Conservation (phyloP, 2,888 invertebrate species). For the Xanthia togata region DNA sequence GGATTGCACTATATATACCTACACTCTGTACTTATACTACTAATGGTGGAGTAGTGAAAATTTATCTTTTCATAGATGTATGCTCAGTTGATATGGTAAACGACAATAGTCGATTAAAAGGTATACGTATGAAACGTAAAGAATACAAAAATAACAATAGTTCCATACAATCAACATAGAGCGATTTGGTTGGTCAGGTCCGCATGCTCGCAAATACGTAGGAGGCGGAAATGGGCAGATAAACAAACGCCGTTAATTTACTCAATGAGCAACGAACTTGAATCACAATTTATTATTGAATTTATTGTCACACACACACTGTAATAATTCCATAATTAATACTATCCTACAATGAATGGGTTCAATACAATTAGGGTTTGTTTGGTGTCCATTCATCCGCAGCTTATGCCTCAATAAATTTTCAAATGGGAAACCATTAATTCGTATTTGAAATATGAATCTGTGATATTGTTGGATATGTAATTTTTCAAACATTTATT, state of each 20-base stretch:
- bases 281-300: constrained; percentile 23
- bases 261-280: constrained; percentile 24
- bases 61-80: neutral
- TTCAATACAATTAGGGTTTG: constrained; percentile 27
- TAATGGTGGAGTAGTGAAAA: too few species aligned
- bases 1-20: too few species aligned
- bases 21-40: too few species aligned
- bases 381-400: constrained; percentile 21
- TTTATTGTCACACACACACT: neutral
- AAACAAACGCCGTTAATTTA: constrained; percentile 39
- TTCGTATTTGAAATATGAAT: constrained; percentile 31
- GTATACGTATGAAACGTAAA: neutral
- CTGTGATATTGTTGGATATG: constrained; percentile 2
- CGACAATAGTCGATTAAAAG: neutral
- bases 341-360: neutral
- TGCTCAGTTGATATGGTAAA: neutral
- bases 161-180: neutral
- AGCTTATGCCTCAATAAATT: constrained; percentile 41
- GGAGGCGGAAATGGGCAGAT: constrained; percentile 50
- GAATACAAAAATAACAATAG: neutral
- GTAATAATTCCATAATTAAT: neutral
- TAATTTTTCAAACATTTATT: constrained; percentile 18
- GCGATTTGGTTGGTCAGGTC: constrained; percentile 11
- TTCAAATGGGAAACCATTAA: neutral
- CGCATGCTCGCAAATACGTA: constrained; percentile 30